Percentiles rank a stretch among this genome's conserved stretches.
These are phyloP conservation scores for Acronicta aceris DNA, from an alignment of 2,888 invertebrate species.

Conservation along the genomic window DNA sequence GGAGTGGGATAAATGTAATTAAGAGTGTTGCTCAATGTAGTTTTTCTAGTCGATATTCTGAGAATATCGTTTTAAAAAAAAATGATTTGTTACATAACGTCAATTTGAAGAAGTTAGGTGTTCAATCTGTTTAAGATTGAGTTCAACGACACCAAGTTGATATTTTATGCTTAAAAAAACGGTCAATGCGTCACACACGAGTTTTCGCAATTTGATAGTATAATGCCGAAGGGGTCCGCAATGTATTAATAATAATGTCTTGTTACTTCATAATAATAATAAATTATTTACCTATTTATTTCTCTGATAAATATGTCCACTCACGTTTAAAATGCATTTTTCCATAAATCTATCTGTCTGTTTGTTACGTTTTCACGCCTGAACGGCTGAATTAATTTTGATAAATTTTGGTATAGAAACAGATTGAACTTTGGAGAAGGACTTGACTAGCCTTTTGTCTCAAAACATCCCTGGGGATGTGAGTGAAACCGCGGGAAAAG, in stretches of 20 bases:
- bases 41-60: constrained; percentile 34
- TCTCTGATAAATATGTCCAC: no score
- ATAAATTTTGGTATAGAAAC: no score
- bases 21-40: constrained; percentile 35
- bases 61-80: constrained; percentile 32
- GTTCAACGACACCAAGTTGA: constrained; percentile 72
- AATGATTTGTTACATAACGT: constrained; percentile 30
- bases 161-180: constrained; percentile 58
- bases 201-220: constrained; percentile 72
- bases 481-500: no score
- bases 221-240: constrained; percentile 59
- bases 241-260: constrained; percentile 19
- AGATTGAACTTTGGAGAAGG: no score
- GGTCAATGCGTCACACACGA: constrained; percentile 61
- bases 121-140: constrained; percentile 50
- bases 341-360: no score
- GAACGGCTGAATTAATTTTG: no score
- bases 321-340: no score
- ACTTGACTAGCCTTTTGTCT: no score
- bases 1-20: constrained; percentile 51
- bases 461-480: no score
- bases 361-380: no score
- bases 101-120: constrained; percentile 41
- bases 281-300: no score
- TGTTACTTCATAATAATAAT: neutral